Evolutionary conservation across 2,113 vertebrate species (phyloP).

Genomic region (Psittacula cyanocephala): DNA sequence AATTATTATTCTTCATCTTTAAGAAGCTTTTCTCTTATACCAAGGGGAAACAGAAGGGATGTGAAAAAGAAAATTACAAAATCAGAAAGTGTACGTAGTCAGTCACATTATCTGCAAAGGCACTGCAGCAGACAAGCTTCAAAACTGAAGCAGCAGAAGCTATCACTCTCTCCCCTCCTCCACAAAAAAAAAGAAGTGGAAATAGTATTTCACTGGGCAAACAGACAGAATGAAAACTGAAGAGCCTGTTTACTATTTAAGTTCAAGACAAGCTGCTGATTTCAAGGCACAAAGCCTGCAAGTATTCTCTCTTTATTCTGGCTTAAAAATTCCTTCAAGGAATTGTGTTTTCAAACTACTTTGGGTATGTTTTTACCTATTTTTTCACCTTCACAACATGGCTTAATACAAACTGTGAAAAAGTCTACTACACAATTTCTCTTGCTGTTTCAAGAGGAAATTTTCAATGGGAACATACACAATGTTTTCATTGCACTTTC

Average conservation of each 20-base stretch:
- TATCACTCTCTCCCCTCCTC: too few species aligned
- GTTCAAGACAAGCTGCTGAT: not conserved
- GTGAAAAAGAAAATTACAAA: not conserved
- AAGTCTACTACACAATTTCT: not conserved
- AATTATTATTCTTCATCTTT: not conserved
- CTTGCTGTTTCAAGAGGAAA: not conserved
- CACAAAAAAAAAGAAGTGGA: not conserved
- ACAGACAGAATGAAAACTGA: not conserved
- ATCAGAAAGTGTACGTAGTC: not conserved
- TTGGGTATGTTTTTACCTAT: not conserved
- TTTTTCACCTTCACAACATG: not conserved
- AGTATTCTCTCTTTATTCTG: not conserved
- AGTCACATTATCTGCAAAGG: not conserved
- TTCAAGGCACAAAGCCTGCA: not conserved
- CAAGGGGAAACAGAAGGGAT: not conserved
- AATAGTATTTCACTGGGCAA: not conserved
- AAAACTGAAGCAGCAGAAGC: not conserved
- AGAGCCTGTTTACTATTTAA: not conserved
- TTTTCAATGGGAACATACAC: not conserved
- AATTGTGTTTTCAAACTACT: not conserved
- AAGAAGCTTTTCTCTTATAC: not conserved
- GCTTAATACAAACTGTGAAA: not conserved
- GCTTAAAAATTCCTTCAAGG: not conserved
- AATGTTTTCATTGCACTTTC: conserved; percentile 28
- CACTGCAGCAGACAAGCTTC: not conserved